Evolutionary conservation across 2,113 vertebrate genomes (phyloP).

Genomic region (Tautogolabrus adspersus): DNA sequence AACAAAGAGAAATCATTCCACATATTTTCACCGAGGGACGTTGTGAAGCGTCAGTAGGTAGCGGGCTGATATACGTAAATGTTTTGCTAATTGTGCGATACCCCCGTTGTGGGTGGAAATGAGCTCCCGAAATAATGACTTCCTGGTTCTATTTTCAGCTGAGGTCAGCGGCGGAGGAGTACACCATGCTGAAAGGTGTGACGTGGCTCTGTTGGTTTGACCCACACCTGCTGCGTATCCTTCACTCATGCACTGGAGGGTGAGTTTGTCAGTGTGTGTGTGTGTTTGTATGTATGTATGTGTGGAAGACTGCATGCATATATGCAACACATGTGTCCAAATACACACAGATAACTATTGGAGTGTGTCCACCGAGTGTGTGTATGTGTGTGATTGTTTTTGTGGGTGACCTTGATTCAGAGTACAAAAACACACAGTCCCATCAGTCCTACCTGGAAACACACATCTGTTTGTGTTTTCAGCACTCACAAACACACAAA

Average conservation of each 20-base stretch:
- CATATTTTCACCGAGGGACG: background rate
- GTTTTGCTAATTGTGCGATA: conserved; percentile 73
- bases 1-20: background rate
- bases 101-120: conserved; percentile 79
- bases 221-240: conserved; percentile 79
- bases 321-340: conserved; percentile 53
- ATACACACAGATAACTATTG: conserved; percentile 46
- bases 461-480: conserved; percentile 53
- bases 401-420: conserved; percentile 55
- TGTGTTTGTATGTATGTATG: conserved; percentile 17
- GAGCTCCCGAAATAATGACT: conserved; percentile 77
- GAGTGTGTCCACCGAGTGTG: conserved; percentile 6
- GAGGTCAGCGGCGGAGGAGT: conserved; percentile 79
- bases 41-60: conserved; percentile 25
- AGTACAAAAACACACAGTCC: conserved; percentile 36
- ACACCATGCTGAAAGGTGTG: conserved; percentile 69
- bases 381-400: conserved; percentile 15
- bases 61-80: conserved; percentile 55
- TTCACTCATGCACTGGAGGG: conserved; percentile 63
- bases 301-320: conserved; percentile 30
- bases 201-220: conserved; percentile 73
- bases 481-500: conserved; percentile 28
- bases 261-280: conserved; percentile 43
- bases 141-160: conserved; percentile 82
- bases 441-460: conserved; percentile 32